Conservation (phyloP, 1,140 invertebrate species). For the Mesaphorura yosii region DNA sequence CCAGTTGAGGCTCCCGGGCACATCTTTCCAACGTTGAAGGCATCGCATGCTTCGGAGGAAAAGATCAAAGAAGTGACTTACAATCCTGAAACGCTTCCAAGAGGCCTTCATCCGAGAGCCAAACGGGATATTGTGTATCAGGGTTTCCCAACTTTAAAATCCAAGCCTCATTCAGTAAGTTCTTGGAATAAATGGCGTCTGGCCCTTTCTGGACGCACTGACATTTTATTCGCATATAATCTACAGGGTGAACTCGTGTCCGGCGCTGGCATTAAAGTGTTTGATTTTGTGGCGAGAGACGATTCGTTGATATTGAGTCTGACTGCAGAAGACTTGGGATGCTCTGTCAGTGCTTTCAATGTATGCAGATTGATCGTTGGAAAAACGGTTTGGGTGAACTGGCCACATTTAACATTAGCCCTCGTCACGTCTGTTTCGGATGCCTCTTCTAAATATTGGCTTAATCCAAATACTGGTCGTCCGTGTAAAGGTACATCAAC, state of each 20-base stretch:
- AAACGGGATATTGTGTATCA: constrained; percentile 60
- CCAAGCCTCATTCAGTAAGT: constrained; percentile 61
- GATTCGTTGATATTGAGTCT: constrained; percentile 67
- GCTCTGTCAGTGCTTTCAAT: neutral
- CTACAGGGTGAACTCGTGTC: constrained; percentile 48
- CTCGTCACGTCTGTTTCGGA: constrained; percentile 12
- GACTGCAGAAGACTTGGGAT: constrained; percentile 35
- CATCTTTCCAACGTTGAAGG: constrained; percentile 20
- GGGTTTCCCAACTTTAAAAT: constrained; percentile 81
- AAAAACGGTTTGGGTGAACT: constrained; percentile 62
- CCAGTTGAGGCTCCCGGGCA: constrained; percentile 7
- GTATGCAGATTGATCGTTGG: constrained; percentile 51
- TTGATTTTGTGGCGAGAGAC: constrained; percentile 63
- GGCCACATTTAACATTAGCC: constrained; percentile 64
- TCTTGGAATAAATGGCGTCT: constrained; percentile 1
- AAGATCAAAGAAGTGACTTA: constrained; percentile 27
- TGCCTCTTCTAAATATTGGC: no score
- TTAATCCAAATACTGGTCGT: no score
- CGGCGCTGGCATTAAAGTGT: constrained; percentile 69
- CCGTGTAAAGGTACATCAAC: no score
- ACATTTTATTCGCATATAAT: constrained; percentile 32
- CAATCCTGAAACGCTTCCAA: constrained; percentile 48
- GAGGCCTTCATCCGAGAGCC: constrained; percentile 60
- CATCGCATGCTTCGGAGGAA: constrained; percentile 29
- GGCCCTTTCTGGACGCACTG: no score